A percentile compares a stretch with the other conserved stretches of the same genome.
These are phyloP conservation scores for Trissolcus basalis DNA, from an alignment of 1,140 invertebrate genomes.

Conservation along the genomic window DNA sequence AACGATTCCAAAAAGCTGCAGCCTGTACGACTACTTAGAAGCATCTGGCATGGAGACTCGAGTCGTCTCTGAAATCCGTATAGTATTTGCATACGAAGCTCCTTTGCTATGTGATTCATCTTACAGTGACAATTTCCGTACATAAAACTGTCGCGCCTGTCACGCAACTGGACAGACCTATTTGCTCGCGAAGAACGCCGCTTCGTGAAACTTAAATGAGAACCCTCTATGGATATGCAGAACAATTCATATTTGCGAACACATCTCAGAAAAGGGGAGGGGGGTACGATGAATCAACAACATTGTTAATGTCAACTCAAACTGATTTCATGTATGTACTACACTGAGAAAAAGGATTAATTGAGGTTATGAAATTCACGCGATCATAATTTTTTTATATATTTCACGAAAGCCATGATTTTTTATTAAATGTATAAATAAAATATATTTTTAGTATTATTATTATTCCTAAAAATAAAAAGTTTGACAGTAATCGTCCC, in stretches of 20 bases:
- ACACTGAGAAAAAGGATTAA: conserved; percentile 22
- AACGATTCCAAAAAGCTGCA: conserved; percentile 6
- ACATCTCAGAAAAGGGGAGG: neutral
- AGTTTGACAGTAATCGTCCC: too few relatives aligned
- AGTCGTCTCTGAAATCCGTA: conserved; percentile 5
- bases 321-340: conserved; percentile 18
- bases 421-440: too few relatives aligned
- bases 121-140: conserved; percentile 53
- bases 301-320: conserved; percentile 52
- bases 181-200: conserved; percentile 29
- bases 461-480: too few relatives aligned
- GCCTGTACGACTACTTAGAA: too few relatives aligned
- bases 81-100: conserved; percentile 42
- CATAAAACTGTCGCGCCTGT: conserved; percentile 56
- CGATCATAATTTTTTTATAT: too few relatives aligned
- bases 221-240: conserved; percentile 2
- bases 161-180: conserved; percentile 46
- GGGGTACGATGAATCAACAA: conserved; percentile 23
- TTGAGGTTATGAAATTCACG: too few relatives aligned
- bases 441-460: too few relatives aligned
- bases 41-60: too few relatives aligned
- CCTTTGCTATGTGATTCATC: conserved; percentile 42
- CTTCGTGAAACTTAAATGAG: conserved; percentile 43
- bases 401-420: too few relatives aligned
- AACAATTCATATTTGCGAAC: conserved; percentile 35